phyloP scores from a whole-genome alignment of 2,113 vertebrate species.

The Cavia porcellus region DNA sequence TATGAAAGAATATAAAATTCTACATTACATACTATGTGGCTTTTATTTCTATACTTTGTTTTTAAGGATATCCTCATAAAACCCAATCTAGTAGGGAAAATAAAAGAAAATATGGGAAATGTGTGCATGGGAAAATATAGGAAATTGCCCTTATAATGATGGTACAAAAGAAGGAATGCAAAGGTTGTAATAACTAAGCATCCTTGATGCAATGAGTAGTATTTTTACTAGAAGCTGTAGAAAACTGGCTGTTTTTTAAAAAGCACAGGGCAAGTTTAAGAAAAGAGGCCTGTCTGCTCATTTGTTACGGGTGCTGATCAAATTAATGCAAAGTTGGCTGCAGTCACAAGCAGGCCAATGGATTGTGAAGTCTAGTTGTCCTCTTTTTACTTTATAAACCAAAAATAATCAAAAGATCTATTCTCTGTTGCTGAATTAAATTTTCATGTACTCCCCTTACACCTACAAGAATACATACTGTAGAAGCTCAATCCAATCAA shows the following conservation, averaged over 20 bases:
- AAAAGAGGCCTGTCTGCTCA: not conserved
- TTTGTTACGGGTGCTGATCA: not conserved
- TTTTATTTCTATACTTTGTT: constrained; percentile 53
- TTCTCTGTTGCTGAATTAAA: not conserved
- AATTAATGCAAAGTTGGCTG: not conserved
- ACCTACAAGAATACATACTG: not conserved
- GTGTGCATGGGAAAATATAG: not conserved
- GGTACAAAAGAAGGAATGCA: not conserved
- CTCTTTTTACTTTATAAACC: not conserved
- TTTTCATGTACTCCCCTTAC: constrained; percentile 37
- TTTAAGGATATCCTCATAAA: not conserved
- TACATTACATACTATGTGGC: not conserved
- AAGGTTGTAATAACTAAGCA: not conserved
- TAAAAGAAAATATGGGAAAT: constrained; percentile 17
- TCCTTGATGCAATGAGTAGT: not conserved
- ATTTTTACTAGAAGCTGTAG: not conserved
- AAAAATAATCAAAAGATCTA: not conserved
- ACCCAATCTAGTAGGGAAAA: not conserved
- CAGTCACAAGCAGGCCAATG: not conserved
- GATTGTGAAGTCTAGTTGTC: not conserved
- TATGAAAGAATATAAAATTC: constrained; percentile 4
- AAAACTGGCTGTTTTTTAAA: constrained; percentile 14
- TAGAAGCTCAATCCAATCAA: not conserved
- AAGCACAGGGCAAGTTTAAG: not conserved
- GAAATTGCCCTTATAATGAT: not conserved